Percentiles rank a stretch among this genome's conserved stretches.
These are phyloP conservation scores for Megalopta genalis DNA, from an alignment of 1,140 invertebrate genomes.

Conservation along the genomic window DNA sequence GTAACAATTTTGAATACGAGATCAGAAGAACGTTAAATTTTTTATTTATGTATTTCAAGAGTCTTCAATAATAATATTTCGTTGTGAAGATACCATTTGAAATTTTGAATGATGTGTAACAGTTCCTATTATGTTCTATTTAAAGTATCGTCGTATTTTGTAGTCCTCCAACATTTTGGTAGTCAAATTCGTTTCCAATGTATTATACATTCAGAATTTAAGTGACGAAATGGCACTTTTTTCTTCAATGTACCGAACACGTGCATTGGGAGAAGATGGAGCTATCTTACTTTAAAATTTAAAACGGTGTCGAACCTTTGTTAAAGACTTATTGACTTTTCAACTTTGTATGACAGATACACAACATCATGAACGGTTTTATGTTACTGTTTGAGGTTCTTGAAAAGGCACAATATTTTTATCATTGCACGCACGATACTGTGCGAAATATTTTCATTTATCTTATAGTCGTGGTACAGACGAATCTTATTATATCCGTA, in stretches of 20 bases:
- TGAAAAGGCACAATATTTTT: not conserved
- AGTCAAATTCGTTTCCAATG: not conserved
- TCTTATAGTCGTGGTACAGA: not conserved
- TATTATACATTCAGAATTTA: constrained; percentile 8
- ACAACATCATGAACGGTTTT: not conserved
- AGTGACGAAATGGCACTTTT: not conserved
- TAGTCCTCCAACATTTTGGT: not conserved
- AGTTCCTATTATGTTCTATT: not conserved
- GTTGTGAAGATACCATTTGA: not conserved
- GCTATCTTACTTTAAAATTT: constrained; percentile 33
- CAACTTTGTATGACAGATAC: not conserved
- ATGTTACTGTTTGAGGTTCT: not conserved
- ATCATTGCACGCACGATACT: not conserved
- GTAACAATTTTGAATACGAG: not conserved
- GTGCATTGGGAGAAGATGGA: not conserved
- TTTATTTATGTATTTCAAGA: not conserved
- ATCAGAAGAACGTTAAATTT: not conserved
- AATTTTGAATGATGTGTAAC: not conserved
- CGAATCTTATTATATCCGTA: not conserved
- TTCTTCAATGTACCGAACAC: not conserved
- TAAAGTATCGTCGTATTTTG: not conserved
- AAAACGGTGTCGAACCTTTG: not conserved
- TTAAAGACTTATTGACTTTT: constrained; percentile 18
- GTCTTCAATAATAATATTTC: not conserved
- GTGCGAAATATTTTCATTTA: not conserved